Conservation (phyloP, 92 coral and sea anemone species). For the Palythoa heliodiscus region DNA sequence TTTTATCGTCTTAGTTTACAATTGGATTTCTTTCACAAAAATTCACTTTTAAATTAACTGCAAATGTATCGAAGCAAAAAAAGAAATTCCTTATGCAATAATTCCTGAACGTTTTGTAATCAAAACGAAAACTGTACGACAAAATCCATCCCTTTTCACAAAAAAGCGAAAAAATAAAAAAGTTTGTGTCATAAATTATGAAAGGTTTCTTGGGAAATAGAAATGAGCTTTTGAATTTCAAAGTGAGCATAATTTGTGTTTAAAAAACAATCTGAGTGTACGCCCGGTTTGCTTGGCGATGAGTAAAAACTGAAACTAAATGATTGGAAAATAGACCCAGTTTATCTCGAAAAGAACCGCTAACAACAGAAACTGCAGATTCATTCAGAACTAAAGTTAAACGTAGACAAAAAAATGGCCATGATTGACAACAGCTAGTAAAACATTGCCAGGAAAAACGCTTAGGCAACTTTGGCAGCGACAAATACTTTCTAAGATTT, state of each 20-base stretch:
- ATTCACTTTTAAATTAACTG: not conserved
- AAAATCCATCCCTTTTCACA: not conserved
- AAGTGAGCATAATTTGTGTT: not conserved
- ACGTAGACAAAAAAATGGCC: not conserved
- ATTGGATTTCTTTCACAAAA: not conserved
- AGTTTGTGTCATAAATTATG: not conserved
- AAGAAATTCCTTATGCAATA: not conserved
- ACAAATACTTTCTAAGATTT: not conserved
- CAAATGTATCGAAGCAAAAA: not conserved
- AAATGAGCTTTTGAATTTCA: not conserved
- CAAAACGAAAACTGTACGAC: not conserved
- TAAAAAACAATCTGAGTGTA: not conserved
- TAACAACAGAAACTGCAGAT: not conserved
- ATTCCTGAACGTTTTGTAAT: not conserved
- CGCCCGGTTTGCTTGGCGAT: not conserved
- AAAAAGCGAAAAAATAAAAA: not conserved
- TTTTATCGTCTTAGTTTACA: not conserved
- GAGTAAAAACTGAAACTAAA: not conserved
- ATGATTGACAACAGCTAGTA: not conserved
- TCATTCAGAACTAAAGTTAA: not conserved
- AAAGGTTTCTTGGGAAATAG: not conserved
- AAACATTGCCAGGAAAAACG: not conserved
- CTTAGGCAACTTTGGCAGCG: not conserved
- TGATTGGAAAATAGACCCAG: not conserved
- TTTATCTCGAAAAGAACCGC: not conserved